Base-by-base conservation (phyloP, 1,140 invertebrate species). In the Chymomyza costata region DNA sequence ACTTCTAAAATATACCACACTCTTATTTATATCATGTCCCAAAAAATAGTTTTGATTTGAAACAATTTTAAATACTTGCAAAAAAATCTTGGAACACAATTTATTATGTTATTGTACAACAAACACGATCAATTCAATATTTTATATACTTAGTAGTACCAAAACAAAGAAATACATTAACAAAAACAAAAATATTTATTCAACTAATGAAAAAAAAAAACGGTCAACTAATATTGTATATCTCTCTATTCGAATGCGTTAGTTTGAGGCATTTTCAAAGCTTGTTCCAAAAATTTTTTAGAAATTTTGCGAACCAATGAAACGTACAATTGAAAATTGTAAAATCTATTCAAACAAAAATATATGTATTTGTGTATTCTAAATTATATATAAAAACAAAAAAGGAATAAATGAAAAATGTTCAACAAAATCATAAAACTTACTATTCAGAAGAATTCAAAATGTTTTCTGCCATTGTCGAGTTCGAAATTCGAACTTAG, bases 261-360 rank as follows among this genome's bases (percentile, higher is more conserved):
- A 80, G 74, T 80, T 80, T 80, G 56, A 81, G 53, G 74, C 73
- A 80, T 80, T 80, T 80, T 80, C 73, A 81, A 80, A 80, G 73
- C 73, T 80, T 80, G 73, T 80, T 80, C 73, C 56, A 69, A 59
- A 71, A 60, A 78, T 54, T 43, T 57, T 80, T 68, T 80, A 70
- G 73, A 80, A 63, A 78, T 73, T 80, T 80, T 80, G 68, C 68
- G 59, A 78, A 73, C 59, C 64, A 66, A 38, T 74, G 55, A 57
- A 68, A 60, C 47, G 41, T 32, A 54, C 41, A 64, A 62, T 68
- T 34, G 66, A 43, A 45, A 53, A 51, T 65, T 62, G 62, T 48
- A 66, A 57, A 48, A 59, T 35, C 30, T 52, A 69, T 76, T 74
- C 61, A 65, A 69, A 13, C 60, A 58, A 32, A 54, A 49, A 62